phyloP scores from a whole-genome alignment of 1,140 invertebrate species.

The Amphibalanus amphitrite region DNA sequence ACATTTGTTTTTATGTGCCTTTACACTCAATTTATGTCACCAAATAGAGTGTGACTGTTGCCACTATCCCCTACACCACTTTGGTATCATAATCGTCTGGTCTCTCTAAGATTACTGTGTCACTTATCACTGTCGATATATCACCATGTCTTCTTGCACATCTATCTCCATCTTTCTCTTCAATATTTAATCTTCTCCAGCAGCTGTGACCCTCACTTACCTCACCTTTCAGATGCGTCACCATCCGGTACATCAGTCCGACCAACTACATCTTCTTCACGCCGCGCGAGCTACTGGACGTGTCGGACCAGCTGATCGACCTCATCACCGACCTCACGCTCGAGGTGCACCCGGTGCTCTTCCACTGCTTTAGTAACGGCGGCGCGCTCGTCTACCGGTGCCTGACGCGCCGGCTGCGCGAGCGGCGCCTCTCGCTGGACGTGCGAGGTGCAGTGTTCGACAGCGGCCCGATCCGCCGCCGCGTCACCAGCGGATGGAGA shows the following conservation, averaged over 20 bases:
- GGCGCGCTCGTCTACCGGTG: constrained; percentile 22
- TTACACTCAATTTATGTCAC: too few relatives aligned
- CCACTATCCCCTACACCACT: too few relatives aligned
- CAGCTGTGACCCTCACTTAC: too few relatives aligned
- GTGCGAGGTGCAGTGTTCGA: constrained; percentile 29
- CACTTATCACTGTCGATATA: too few relatives aligned
- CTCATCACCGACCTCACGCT: constrained; percentile 24
- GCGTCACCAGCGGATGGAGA: background rate
- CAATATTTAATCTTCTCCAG: too few relatives aligned
- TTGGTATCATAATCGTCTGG: too few relatives aligned
- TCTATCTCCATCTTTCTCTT: too few relatives aligned
- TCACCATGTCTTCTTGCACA: too few relatives aligned
- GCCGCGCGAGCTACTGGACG: constrained; percentile 19
- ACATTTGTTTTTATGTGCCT: too few relatives aligned
- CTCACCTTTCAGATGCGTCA: constrained; percentile 25
- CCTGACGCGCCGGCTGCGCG: constrained; percentile 17
- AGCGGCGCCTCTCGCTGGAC: constrained; percentile 15
- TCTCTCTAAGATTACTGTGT: too few relatives aligned
- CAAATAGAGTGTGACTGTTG: too few relatives aligned
- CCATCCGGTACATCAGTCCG: constrained; percentile 27
- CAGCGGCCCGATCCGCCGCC: constrained; percentile 21
- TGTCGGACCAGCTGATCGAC: constrained; percentile 26
- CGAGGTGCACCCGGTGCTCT: constrained; percentile 27
- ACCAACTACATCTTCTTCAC: constrained; percentile 23
- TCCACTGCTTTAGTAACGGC: constrained; percentile 34